These are phyloP conservation scores for Myotis yumanensis DNA, from an alignment of 2,113 vertebrate species.

Conservation along the genomic window DNA sequence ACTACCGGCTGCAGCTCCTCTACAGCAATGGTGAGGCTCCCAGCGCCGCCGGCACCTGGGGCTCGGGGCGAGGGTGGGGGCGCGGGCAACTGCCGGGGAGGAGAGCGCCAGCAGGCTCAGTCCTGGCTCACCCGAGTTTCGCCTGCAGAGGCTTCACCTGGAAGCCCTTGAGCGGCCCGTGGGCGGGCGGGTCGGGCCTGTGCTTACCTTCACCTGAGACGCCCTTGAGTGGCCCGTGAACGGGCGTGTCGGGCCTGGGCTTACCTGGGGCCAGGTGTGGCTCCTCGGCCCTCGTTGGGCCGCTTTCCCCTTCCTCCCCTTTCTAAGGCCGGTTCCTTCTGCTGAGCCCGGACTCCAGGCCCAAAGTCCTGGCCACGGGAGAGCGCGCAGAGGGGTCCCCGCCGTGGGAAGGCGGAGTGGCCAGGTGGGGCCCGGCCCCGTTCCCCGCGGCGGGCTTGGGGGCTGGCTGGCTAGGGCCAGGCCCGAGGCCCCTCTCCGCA, in stretches of 20 bases:
- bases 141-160: neutral
- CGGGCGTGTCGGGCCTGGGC: neutral
- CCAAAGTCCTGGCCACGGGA: neutral
- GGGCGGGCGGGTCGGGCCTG: neutral
- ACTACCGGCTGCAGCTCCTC: slow-evolving; percentile 98
- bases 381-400: neutral
- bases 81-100: neutral
- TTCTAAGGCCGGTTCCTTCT: neutral
- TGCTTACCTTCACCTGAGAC: slow-evolving; percentile 22
- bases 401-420: neutral
- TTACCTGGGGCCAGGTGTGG: slow-evolving; percentile 47
- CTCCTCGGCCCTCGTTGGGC: neutral
- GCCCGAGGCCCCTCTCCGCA: neutral
- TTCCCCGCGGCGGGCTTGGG: neutral
- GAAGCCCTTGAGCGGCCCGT: neutral
- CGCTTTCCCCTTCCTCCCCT: neutral
- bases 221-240: neutral
- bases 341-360: neutral
- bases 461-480: neutral
- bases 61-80: slow-evolving; percentile 22
- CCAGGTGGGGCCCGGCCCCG: neutral
- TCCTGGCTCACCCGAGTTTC: neutral
- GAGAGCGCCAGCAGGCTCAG: neutral
- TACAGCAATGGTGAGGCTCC: slow-evolving; percentile 95
- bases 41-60: neutral